Evolutionary conservation across 2,888 invertebrate genomes (phyloP), one percentile per base, ranked within the genome.

Genomic region (Pterostichus niger): DNA sequence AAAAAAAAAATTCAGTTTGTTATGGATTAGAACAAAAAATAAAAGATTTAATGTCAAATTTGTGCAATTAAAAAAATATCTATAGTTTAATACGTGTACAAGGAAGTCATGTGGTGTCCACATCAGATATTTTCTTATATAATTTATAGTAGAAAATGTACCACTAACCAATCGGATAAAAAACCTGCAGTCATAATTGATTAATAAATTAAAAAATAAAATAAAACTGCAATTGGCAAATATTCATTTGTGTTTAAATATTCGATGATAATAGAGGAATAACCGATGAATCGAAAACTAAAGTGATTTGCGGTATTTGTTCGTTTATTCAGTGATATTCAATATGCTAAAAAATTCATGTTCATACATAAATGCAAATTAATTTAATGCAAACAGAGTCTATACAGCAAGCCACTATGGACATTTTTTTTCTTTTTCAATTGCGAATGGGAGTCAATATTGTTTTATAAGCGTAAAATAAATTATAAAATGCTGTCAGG

Each of bases 291-390:
- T 49, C 10, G 10, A 49, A 49, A 49, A 49, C 1, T 13, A 5
- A 11, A n/a, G 40, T 49, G 49, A 49, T 49, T 44, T 49, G 49
- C 1, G 49, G 49, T 49, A 49, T 49, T 49, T 49, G 49, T 49
- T 10, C 49, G n/a, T 49, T 49, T 49, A 49, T 49, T 6, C 49
- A 49, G 49, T 13, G 11, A n/a, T 13, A 49, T 49, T 49, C 49
- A 49, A 49, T 49, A 49, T 49, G 49, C 49, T 49, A 49, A 49
- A 49, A 49, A 49, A 49, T 49, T 49, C 49, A 40, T 40, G 40
- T 40, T 40, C 40, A 40, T 40, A 49, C 49, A 49, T 49, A 49
- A 49, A 49, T 49, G 49, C 49, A 49, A 49, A 49, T 49, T 49
- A 49, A 49, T 49, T 49, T 11, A 49, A 49, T 49, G 49, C 49